Evolutionary conservation across 2,113 vertebrate species (phyloP).

Genomic region (Lamprologus callipterus): DNA sequence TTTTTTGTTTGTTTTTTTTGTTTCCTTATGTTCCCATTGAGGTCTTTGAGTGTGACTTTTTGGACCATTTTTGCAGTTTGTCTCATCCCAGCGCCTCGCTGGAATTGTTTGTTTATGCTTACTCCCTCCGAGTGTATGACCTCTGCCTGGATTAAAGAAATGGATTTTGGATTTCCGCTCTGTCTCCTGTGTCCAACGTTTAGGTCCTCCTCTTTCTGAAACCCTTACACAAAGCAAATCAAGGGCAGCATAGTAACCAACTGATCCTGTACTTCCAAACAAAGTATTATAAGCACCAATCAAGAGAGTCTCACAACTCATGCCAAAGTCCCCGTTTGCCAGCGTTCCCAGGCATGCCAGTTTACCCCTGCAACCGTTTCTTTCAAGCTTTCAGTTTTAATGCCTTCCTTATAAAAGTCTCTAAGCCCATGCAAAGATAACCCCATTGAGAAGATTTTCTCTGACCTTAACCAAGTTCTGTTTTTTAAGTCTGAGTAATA

Average conservation of each 20-base stretch:
- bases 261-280: neutral
- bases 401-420: neutral
- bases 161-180: neutral
- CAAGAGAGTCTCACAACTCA: neutral
- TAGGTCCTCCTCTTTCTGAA: neutral
- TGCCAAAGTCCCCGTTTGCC: neutral
- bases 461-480: neutral
- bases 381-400: neutral
- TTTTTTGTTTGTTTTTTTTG: neutral
- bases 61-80: neutral
- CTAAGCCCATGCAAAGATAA: neutral
- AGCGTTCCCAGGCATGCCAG: neutral
- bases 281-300: neutral
- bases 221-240: neutral
- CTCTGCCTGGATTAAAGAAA: neutral
- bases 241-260: neutral
- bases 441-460: neutral
- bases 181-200: neutral
- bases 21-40: neutral
- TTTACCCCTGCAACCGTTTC: neutral
- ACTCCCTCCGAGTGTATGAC: neutral
- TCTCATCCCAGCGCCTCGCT: neutral
- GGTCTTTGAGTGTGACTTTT: neutral
- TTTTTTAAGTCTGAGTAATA: neutral
- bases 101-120: neutral